Evolutionary conservation across 1,140 invertebrate genomes (phyloP).

Genomic region (Orussus abietinus): DNA sequence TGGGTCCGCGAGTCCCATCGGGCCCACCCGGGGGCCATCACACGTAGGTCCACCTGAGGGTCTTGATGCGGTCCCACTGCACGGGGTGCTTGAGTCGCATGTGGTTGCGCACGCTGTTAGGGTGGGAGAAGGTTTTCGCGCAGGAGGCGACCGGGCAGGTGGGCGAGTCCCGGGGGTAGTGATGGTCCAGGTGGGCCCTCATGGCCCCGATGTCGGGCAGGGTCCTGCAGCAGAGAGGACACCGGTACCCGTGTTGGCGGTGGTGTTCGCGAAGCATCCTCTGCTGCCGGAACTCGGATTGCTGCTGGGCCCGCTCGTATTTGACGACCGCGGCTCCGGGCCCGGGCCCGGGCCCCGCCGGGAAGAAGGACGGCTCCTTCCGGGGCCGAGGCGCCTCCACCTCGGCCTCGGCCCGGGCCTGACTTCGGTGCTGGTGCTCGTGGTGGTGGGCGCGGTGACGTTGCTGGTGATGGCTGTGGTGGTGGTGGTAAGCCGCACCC

Average conservation of each 20-base stretch:
- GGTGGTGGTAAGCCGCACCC: slow-evolving; percentile 49
- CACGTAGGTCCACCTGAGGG: slow-evolving; percentile 67
- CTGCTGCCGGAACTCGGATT: slow-evolving; percentile 42
- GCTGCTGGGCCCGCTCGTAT: slow-evolving; percentile 29
- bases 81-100: slow-evolving; percentile 76
- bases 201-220: slow-evolving; percentile 62
- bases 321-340: slow-evolving; percentile 28
- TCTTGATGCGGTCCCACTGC: slow-evolving; percentile 78
- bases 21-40: slow-evolving; percentile 32
- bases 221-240: slow-evolving; percentile 67
- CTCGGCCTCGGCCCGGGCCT: too few species aligned
- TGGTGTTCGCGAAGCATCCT: slow-evolving; percentile 39
- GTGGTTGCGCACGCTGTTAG: slow-evolving; percentile 78
- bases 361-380: too few species aligned
- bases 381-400: too few species aligned
- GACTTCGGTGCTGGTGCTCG: too few species aligned
- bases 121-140: slow-evolving; percentile 70
- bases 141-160: slow-evolving; percentile 72
- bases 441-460: slow-evolving; percentile 50
- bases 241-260: slow-evolving; percentile 49
- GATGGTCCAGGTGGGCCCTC: slow-evolving; percentile 70
- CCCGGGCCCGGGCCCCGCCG: too few species aligned
- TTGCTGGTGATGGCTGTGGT: slow-evolving; percentile 49
- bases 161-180: slow-evolving; percentile 77
- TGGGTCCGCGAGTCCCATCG: slow-evolving; percentile 9